Conservation (phyloP, 2,888 invertebrate species). For the Drosophila algonquin region DNA sequence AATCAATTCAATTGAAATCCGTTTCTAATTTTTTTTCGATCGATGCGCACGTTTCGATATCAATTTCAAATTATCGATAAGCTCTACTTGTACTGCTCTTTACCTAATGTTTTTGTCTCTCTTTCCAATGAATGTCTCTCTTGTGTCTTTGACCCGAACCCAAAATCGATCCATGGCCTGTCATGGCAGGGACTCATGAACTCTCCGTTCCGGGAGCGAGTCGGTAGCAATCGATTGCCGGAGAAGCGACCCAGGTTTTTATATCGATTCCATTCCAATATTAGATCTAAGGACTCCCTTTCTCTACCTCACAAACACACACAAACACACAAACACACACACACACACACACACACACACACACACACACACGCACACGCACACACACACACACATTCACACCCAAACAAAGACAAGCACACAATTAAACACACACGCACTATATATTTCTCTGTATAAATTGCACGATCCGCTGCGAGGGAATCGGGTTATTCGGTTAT, state of each 20-base stretch:
- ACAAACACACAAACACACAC: conserved; percentile 21
- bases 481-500: not conserved
- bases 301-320: conserved; percentile 17
- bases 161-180: conserved; percentile 19
- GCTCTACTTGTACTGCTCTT: not conserved
- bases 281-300: conserved; percentile 20
- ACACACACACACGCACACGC: not conserved
- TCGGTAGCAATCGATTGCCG: conserved; percentile 94
- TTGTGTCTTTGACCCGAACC: conserved; percentile 3
- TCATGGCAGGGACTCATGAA: conserved; percentile 86
- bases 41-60: conserved; percentile 14
- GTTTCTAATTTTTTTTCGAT: conserved; percentile 11
- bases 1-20: not conserved
- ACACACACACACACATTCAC: conserved; percentile 12
- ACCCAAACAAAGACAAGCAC: conserved; percentile 29
- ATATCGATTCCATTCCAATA: conserved; percentile 71
- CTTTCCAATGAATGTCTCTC: conserved; percentile 29
- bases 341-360: conserved; percentile 27
- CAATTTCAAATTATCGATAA: conserved; percentile 16
- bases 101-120: conserved; percentile 39
- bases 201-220: conserved; percentile 94
- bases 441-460: not conserved
- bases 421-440: not conserved
- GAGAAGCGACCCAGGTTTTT: conserved; percentile 93
- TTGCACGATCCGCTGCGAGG: not conserved